Base-by-base conservation (phyloP, 2,797 vertebrate genomes). In the Denticeps clupeoides region DNA sequence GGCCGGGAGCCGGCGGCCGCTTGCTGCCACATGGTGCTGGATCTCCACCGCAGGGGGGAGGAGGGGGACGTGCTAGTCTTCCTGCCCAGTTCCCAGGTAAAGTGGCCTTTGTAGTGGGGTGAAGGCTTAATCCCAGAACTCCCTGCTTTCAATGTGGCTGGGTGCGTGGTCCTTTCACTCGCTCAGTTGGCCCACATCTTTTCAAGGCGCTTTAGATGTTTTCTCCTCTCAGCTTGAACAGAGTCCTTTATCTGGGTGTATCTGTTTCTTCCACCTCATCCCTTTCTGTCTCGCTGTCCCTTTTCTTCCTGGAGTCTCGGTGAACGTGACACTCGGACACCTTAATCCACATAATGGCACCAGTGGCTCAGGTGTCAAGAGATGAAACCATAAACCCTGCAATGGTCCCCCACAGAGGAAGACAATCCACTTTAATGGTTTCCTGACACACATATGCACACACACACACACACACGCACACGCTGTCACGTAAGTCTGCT, bases 21-120 rank as follows among this genome's bases (percentile, higher is more conserved):
- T 0, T 84, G 89, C 19, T 91, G 88, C 64, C 88, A 88, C 61
- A 85, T 89, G 4, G 87, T 90, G 24, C 71, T 96, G 58, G 89
- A 91, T 51, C 67, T 96, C 35, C 92, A 92, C 69, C 75, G 56
- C 23, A 72, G 79, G 35, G 81, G 79, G 43, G 82, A 84, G 42
- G 78, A 83, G 0, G 94, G 93, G 44, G 84, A 93, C 1, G 16
- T 95, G 21, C 72, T 97, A 27, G 66, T 92, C 49, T 98, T 96
- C 69, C 56, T 97, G 71, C 78, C 90, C 53, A 87, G 90, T 1
- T 75, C 85, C 26, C 87, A 95, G 90, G 94, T 97, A 70, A 31
- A 55, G 46, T 49, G 22, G 22, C 10, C 13, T 18, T 27, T 19
- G 12, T 32, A 15, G n/a, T n/a, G n/a, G n/a, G n/a, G n/a, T n/a